phyloP scores from a whole-genome alignment of 37 sponge, comb jelly and placozoan genomes.

The Amphimedon queenslandica region DNA sequence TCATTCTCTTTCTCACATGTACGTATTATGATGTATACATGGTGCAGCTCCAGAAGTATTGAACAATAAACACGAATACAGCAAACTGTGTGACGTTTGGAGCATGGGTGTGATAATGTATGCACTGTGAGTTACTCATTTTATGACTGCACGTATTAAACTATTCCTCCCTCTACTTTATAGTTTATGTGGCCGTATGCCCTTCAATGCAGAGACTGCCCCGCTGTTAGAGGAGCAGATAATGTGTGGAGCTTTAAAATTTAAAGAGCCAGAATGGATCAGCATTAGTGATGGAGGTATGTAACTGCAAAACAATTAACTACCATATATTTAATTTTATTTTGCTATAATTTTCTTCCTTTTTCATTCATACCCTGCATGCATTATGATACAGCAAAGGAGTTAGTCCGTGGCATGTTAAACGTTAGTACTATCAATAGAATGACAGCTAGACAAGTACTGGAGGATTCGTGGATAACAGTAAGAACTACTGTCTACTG shows the following conservation, averaged over 20 bases:
- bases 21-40: background rate
- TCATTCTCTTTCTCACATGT: background rate
- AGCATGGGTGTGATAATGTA: constrained; percentile 97
- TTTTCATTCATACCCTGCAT: too few species aligned
- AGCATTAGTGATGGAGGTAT: constrained; percentile 44
- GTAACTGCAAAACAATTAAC: too few species aligned
- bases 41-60: constrained; percentile 90
- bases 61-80: constrained; percentile 78
- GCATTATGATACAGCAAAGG: constrained; percentile 77
- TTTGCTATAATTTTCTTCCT: too few species aligned
- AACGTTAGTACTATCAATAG: constrained; percentile 71
- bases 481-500: constrained; percentile 36
- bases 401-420: constrained; percentile 78
- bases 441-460: constrained; percentile 75
- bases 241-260: constrained; percentile 42
- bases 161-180: background rate
- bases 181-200: constrained; percentile 68
- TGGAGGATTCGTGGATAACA: constrained; percentile 84
- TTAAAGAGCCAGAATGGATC: constrained; percentile 59
- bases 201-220: constrained; percentile 43
- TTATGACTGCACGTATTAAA: background rate
- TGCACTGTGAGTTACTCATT: constrained; percentile 63
- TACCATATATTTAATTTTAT: too few species aligned
- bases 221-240: constrained; percentile 61
- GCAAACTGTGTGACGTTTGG: constrained; percentile 95